A percentile compares a stretch with the other conserved stretches of the same genome.
phyloP scores from a whole-genome alignment of 2,888 invertebrate genomes.

The Tiphia femorata region DNA sequence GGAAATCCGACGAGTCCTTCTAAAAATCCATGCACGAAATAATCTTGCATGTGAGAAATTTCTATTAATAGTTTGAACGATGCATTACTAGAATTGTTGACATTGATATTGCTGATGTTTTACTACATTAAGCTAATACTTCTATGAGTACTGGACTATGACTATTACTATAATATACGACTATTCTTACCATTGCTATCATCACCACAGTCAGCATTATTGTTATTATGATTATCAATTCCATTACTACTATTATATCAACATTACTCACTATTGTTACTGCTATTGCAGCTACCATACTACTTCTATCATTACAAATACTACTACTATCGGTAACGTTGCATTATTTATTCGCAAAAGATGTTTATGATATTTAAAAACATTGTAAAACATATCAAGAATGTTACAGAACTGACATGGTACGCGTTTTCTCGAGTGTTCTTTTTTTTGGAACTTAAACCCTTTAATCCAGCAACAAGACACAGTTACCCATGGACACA shows the following conservation, averaged over 20 bases:
- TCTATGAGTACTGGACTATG: no score
- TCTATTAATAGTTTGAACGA: no score
- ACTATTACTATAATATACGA: conserved; percentile 35
- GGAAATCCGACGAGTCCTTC: no score
- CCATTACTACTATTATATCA: conserved; percentile 26
- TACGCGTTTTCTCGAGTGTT: conserved; percentile 25
- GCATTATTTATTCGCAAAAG: conserved; percentile 37
- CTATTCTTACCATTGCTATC: conserved; percentile 10
- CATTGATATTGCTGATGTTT: background rate
- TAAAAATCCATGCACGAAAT: no score
- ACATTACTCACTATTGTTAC: conserved; percentile 41
- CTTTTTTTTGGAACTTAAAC: conserved; percentile 52
- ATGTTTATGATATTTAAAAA: conserved; percentile 44
- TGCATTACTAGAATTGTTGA: background rate
- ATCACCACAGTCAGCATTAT: conserved; percentile 1
- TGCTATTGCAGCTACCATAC: conserved; percentile 42
- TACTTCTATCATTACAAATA: conserved; percentile 35
- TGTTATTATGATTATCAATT: conserved; percentile 18
- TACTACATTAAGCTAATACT: no score
- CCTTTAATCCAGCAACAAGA: conserved; percentile 46
- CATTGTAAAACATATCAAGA: conserved; percentile 51
- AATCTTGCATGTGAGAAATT: no score
- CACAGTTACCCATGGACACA: conserved; percentile 40
- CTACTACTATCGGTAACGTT: conserved; percentile 37
- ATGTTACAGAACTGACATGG: conserved; percentile 33